Conservation (phyloP, 2,888 invertebrate genomes). For the Hymenopus coronatus region DNA sequence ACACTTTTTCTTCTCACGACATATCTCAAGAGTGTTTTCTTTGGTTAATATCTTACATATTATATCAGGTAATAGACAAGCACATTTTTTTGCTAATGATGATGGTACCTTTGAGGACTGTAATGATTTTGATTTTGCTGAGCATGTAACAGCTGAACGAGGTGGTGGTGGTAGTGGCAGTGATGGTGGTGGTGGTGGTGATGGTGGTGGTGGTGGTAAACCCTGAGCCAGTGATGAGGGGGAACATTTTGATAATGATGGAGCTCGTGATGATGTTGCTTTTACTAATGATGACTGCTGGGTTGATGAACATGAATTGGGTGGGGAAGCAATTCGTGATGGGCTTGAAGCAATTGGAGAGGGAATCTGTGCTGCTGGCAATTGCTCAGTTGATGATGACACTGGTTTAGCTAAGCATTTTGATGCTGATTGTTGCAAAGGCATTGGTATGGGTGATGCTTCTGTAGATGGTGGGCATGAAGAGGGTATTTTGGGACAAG, state of each 20-base stretch:
- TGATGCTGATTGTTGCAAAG: background rate
- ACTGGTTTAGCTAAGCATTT: no score
- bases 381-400: no score
- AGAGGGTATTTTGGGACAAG: no score
- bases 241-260: background rate
- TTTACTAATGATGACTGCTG: background rate
- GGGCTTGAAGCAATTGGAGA: no score
- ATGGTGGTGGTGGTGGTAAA: background rate
- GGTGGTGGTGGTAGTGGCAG: no score
- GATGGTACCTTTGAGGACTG: background rate
- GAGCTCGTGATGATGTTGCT: background rate
- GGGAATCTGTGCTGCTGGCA: no score
- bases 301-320: no score
- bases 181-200: background rate
- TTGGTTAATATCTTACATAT: background rate
- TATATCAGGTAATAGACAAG: background rate
- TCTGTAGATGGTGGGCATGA: no score
- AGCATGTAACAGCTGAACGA: background rate
- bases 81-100: background rate
- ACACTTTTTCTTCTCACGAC: background rate
- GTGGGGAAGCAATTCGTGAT: no score
- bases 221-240: background rate
- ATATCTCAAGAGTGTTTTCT: background rate
- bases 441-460: background rate
- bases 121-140: background rate